A percentile compares a stretch with the other conserved stretches of the same genome.
Conservation (phyloP, 2,113 vertebrate species). For the Zosterops hypoxanthus region DNA sequence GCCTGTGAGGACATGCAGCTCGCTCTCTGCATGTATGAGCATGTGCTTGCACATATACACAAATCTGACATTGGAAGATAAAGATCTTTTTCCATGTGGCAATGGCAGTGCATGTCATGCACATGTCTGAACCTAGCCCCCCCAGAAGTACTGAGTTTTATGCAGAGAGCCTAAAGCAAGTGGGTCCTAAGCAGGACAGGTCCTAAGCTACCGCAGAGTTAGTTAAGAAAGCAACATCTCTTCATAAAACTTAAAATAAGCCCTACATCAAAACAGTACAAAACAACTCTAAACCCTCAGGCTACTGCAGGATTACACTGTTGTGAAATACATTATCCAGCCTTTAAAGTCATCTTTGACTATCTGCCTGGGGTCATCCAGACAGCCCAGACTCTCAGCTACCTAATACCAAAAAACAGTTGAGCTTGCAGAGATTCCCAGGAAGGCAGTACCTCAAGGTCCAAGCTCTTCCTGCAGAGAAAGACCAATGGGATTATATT, state of each 20-base stretch:
- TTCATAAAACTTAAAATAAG: slow-evolving; percentile 57
- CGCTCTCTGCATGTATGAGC: background rate
- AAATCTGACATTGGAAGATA: background rate
- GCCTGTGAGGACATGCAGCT: background rate
- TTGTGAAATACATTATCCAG: slow-evolving; percentile 64
- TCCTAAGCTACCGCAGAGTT: background rate
- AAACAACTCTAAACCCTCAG: slow-evolving; percentile 62
- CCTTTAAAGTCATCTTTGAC: slow-evolving; percentile 63
- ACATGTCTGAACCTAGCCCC: background rate
- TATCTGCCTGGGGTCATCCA: slow-evolving; percentile 55
- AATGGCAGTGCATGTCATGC: background rate
- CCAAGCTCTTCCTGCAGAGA: background rate
- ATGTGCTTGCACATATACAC: background rate
- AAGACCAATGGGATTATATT: background rate
- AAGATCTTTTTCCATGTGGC: background rate
- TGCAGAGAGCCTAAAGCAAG: background rate
- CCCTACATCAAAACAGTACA: slow-evolving; percentile 60
- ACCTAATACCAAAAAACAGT: background rate
- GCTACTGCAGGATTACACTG: slow-evolving; percentile 64
- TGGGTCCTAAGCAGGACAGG: background rate
- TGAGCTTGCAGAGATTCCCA: background rate
- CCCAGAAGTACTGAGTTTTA: background rate
- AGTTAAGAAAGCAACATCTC: slow-evolving; percentile 38
- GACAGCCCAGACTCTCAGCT: slow-evolving; percentile 7
- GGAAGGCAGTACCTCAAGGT: background rate